A percentile compares a stretch with the other conserved stretches of the same genome.
phyloP scores from a whole-genome alignment of 2,797 vertebrate species.

The Spatula clypeata region DNA sequence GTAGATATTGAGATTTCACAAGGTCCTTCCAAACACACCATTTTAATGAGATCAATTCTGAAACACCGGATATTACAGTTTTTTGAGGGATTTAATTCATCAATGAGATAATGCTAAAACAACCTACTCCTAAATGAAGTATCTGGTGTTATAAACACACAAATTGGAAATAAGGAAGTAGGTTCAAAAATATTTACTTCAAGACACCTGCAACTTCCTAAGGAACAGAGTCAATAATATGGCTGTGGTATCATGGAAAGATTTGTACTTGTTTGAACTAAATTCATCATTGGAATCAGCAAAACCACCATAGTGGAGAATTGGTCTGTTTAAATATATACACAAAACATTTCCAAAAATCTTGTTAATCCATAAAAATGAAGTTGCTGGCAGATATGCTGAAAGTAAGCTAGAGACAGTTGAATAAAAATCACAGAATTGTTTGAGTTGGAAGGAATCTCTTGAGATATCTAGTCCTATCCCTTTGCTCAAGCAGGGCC shows the following conservation, averaged over 20 bases:
- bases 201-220: constrained; percentile 44
- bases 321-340: background rate
- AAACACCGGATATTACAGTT: constrained; percentile 71
- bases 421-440: background rate
- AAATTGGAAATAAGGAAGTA: constrained; percentile 56
- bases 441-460: background rate
- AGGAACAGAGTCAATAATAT: background rate
- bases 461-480: background rate
- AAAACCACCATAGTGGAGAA: constrained; percentile 26
- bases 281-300: constrained; percentile 5
- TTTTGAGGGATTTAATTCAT: constrained; percentile 35
- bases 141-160: constrained; percentile 54
- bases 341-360: background rate
- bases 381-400: background rate
- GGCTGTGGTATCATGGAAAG: background rate
- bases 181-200: constrained; percentile 61
- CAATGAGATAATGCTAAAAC: constrained; percentile 43
- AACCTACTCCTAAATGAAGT: constrained; percentile 49
- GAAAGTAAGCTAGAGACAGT: background rate
- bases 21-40: constrained; percentile 73
- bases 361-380: background rate
- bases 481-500: background rate
- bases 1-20: constrained; percentile 61
- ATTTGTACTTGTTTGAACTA: background rate
- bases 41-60: constrained; percentile 72